phyloP scores from a whole-genome alignment of 2,888 invertebrate species.

The Phaonia tiefii region DNA sequence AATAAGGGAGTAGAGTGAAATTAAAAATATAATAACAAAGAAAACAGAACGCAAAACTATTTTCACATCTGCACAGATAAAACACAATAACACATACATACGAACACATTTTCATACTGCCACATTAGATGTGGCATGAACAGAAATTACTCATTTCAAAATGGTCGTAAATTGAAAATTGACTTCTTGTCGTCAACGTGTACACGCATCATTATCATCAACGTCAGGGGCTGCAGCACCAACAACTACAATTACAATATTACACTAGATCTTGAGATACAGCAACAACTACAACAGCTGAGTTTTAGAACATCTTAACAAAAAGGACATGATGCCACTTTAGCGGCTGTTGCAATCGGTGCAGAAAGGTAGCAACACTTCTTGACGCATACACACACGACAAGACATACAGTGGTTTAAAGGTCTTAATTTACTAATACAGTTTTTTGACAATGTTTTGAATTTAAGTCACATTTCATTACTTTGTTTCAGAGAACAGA shows the following conservation, averaged over 20 bases:
- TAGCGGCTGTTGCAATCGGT: neutral
- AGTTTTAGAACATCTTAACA: conserved; percentile 10
- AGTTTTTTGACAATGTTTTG: no score
- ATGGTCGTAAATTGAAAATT: conserved; percentile 79
- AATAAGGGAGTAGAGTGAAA: conserved; percentile 29
- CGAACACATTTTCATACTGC: conserved; percentile 18
- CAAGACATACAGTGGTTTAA: neutral
- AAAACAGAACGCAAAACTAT: conserved; percentile 60
- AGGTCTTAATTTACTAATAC: no score
- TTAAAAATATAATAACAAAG: conserved; percentile 27
- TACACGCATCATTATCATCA: conserved; percentile 62
- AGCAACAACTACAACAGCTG: conserved; percentile 24
- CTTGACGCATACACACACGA: neutral
- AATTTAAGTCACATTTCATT: no score
- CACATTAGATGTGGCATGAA: conserved; percentile 1
- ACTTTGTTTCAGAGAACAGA: no score
- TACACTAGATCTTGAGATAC: conserved; percentile 42
- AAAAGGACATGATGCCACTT: conserved; percentile 33
- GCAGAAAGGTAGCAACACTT: conserved; percentile 31
- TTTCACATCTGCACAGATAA: conserved; percentile 68
- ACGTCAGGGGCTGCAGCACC: conserved; percentile 16
- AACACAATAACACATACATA: conserved; percentile 22
- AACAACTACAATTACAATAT: conserved; percentile 28
- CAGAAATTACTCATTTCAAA: conserved; percentile 77
- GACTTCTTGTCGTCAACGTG: conserved; percentile 76